phyloP scores from a whole-genome alignment of 2,888 invertebrate species.

The Leptinotarsa haldemani region DNA sequence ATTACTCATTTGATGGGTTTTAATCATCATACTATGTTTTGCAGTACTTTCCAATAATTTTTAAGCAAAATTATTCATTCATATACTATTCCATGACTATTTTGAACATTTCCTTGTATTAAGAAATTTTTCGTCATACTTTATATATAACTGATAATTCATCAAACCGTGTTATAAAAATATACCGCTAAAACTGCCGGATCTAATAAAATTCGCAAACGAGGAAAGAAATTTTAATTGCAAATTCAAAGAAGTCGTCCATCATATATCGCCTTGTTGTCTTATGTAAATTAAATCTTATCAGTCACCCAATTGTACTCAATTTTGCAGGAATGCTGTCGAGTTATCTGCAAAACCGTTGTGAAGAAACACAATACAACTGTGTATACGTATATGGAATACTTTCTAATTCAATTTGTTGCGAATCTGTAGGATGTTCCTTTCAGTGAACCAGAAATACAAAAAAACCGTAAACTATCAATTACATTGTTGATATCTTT shows the following conservation, averaged over 20 bases:
- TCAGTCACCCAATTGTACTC: conserved; percentile 3
- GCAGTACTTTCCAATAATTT: too few species aligned
- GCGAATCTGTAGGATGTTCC: conserved; percentile 23
- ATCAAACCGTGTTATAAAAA: background rate
- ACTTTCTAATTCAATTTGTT: conserved; percentile 26
- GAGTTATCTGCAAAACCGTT: background rate
- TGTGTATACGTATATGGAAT: conserved; percentile 6
- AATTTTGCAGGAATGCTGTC: background rate
- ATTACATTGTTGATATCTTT: conserved; percentile 33
- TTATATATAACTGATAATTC: too few species aligned
- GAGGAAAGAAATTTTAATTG: conserved; percentile 1
- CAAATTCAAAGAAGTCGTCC: background rate
- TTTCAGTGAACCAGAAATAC: conserved; percentile 35
- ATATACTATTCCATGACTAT: too few species aligned
- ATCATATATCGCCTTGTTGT: background rate
- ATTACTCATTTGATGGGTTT: too few species aligned
- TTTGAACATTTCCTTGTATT: too few species aligned
- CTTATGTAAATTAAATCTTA: conserved; percentile 5
- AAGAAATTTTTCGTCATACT: too few species aligned
- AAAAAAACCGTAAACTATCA: conserved; percentile 31
- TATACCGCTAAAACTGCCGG: background rate
- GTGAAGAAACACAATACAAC: conserved; percentile 6
- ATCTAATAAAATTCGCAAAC: background rate
- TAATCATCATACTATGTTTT: too few species aligned
- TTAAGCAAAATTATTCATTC: too few species aligned